A percentile compares a stretch with the other conserved stretches of the same genome.
phyloP scores from a whole-genome alignment of 2,797 vertebrate genomes.

The Paguma larvata region DNA sequence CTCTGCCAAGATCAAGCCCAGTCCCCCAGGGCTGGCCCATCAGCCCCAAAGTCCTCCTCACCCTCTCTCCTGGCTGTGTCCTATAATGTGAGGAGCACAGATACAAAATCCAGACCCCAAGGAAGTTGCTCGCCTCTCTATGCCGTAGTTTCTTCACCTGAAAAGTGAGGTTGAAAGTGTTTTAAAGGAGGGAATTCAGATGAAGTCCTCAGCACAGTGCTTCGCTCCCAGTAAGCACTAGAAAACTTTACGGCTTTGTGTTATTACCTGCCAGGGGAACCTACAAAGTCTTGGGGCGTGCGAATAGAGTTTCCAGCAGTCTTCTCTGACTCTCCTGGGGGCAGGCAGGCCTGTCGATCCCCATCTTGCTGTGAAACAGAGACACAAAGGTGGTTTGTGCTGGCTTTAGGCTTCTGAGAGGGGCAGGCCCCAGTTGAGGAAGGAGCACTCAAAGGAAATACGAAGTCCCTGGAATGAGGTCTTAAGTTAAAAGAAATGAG shows the following conservation, averaged over 20 bases:
- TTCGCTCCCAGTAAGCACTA: not conserved
- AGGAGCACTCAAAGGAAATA: not conserved
- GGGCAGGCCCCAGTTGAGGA: not conserved
- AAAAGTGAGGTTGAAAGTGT: not conserved
- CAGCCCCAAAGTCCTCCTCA: not conserved
- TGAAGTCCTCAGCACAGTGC: not conserved
- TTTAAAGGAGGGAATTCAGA: constrained; percentile 20
- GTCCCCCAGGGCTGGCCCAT: not conserved
- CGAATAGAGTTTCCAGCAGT: not conserved
- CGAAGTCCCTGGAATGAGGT: not conserved
- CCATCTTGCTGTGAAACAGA: not conserved
- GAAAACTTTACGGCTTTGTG: not conserved
- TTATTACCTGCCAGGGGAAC: not conserved
- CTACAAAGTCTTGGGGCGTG: not conserved
- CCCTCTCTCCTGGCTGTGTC: not conserved
- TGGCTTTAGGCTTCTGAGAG: not conserved
- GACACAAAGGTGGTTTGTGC: not conserved
- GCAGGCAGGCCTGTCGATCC: not conserved
- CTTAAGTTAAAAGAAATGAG: not conserved
- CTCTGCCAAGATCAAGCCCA: not conserved
- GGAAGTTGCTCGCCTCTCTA: not conserved
- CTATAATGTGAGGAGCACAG: not conserved
- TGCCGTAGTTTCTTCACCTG: not conserved
- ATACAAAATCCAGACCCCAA: not conserved
- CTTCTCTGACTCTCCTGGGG: not conserved